These are phyloP conservation scores for Halocaridina rubra DNA, from an alignment of 2,888 invertebrate species.

Conservation along the genomic window DNA sequence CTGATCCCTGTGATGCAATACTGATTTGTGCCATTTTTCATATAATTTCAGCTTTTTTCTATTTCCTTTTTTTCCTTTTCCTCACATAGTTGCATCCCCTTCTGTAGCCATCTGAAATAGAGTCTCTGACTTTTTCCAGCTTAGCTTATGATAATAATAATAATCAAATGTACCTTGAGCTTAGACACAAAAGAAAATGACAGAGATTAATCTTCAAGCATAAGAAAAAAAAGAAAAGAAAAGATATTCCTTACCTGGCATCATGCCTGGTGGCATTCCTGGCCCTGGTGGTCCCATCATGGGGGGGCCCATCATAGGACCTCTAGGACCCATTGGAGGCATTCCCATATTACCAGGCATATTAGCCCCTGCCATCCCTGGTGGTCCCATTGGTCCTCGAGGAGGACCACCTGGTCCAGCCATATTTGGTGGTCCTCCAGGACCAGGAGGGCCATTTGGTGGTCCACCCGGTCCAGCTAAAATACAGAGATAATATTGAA, in stretches of 20 bases:
- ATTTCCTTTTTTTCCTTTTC: too few relatives aligned
- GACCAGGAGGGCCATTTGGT: constrained; percentile 32
- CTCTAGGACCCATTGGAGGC: constrained; percentile 65
- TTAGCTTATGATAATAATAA: too few relatives aligned
- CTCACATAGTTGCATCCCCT: too few relatives aligned
- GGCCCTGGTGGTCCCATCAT: constrained; percentile 74
- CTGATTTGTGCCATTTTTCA: too few relatives aligned
- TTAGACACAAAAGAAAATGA: too few relatives aligned
- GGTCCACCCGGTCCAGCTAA: constrained; percentile 56
- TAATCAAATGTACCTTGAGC: too few relatives aligned
- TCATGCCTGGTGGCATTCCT: constrained; percentile 62
- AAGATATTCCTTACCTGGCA: constrained; percentile 55
- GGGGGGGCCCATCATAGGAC: constrained; percentile 68
- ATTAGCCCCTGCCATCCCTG: constrained; percentile 65
- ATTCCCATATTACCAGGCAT: constrained; percentile 65
- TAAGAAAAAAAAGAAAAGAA: not conserved
- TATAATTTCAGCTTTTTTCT: too few relatives aligned
- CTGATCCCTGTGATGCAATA: too few relatives aligned
- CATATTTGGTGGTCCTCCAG: constrained; percentile 52
- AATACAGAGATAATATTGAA: too few relatives aligned
- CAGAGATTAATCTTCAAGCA: not conserved
- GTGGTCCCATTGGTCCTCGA: constrained; percentile 69
- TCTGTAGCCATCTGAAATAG: too few relatives aligned
- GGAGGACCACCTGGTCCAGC: constrained; percentile 68
- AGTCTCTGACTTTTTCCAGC: too few relatives aligned